Evolutionary conservation across 2,797 vertebrate species (phyloP).

Genomic region (Streptopelia turtur): DNA sequence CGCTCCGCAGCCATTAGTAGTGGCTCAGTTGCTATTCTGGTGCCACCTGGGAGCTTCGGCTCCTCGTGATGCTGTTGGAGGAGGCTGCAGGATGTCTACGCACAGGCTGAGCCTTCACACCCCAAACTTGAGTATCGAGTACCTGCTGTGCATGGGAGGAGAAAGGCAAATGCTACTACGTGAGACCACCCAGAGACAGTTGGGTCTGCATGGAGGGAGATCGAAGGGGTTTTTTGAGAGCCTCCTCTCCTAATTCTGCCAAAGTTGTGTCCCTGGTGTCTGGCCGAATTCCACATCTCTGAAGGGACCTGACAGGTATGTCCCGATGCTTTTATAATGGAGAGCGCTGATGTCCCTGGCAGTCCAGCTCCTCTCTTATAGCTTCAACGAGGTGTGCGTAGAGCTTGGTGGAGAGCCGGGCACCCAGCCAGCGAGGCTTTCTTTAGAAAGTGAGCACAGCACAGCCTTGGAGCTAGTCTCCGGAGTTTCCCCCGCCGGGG

Average conservation of each 20-base stretch:
- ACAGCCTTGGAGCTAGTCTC: fast-evolving
- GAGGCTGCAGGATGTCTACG: neutral
- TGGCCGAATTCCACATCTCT: neutral
- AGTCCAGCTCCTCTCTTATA: neutral
- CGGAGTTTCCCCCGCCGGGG: neutral
- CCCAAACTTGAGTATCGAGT: neutral
- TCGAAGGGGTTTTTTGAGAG: neutral
- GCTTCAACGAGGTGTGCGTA: neutral
- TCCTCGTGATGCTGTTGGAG: neutral
- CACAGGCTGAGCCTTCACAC: neutral
- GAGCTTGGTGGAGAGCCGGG: neutral
- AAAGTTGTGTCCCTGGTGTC: neutral
- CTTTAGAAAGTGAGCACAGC: neutral
- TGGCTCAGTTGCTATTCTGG: neutral
- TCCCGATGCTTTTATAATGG: neutral
- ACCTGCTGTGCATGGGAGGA: neutral
- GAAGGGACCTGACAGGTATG: neutral
- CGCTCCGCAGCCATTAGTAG: neutral
- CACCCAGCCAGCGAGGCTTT: neutral
- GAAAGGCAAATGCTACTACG: neutral
- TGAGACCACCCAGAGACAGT: too few relatives aligned
- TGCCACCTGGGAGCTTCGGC: neutral
- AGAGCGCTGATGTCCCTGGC: neutral
- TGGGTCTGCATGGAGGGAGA: fast-evolving
- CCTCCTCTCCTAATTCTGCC: neutral